Conservation (phyloP, 2,888 invertebrate genomes). For the Eristalinus sepulchralis region DNA sequence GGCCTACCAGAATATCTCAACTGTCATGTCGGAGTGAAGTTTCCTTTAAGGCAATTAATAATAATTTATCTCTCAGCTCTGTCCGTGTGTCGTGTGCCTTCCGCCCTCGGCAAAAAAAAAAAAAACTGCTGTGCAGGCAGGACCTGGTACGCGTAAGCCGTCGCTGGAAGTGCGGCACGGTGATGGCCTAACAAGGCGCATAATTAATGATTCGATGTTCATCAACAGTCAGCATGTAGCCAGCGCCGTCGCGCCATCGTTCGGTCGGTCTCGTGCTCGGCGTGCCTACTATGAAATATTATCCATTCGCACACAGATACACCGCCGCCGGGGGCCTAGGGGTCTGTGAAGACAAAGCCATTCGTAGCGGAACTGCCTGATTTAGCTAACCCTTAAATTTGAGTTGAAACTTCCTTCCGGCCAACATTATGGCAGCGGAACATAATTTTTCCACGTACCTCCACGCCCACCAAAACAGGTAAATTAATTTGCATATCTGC, state of each 20-base stretch:
- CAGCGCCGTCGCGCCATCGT: slow-evolving; percentile 11
- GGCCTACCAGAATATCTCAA: slow-evolving; percentile 45
- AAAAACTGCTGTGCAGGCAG: not conserved
- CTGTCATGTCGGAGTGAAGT: slow-evolving; percentile 56
- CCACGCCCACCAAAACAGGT: slow-evolving; percentile 43
- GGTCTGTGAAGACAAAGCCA: slow-evolving; percentile 26
- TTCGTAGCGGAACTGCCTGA: slow-evolving; percentile 65
- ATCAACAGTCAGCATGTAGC: slow-evolving; percentile 68
- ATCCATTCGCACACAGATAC: slow-evolving; percentile 53
- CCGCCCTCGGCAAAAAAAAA: not conserved
- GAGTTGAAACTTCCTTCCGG: slow-evolving; percentile 71
- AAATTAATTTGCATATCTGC: slow-evolving; percentile 71
- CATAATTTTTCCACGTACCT: slow-evolving; percentile 59
- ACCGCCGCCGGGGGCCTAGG: slow-evolving; percentile 24
- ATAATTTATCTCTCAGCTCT: slow-evolving; percentile 57
- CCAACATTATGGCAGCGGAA: slow-evolving; percentile 68
- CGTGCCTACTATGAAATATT: slow-evolving; percentile 45
- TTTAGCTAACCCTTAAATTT: slow-evolving; percentile 71
- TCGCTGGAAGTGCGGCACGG: not conserved
- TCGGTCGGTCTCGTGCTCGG: not conserved
- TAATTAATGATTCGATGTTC: slow-evolving; percentile 68
- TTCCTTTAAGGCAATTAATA: slow-evolving; percentile 61
- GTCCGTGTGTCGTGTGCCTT: not conserved
- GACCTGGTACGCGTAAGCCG: slow-evolving; percentile 18
- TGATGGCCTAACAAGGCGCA: slow-evolving; percentile 59